Evolutionary conservation across 2,797 vertebrate species (phyloP).

Genomic region (Gouania willdenowi): DNA sequence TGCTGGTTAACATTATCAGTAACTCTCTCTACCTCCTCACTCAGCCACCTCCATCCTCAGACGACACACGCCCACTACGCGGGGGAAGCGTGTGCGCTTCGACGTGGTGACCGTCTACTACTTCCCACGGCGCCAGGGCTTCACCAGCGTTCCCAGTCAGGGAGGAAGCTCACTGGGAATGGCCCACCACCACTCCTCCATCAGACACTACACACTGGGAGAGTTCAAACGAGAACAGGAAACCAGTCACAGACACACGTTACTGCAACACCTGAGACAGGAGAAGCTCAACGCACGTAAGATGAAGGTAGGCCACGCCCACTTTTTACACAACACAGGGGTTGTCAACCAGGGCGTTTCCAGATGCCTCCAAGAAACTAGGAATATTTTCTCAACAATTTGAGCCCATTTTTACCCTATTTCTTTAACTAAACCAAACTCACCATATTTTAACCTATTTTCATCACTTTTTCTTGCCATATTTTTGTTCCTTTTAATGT

Average conservation of each 20-base stretch:
- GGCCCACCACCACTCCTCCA: slow-evolving; percentile 89
- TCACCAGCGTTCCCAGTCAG: slow-evolving; percentile 95
- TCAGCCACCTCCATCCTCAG: slow-evolving; percentile 94
- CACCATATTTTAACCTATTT: too few species aligned
- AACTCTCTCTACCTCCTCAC: background rate
- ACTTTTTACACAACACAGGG: too few species aligned
- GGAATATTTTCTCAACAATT: too few species aligned
- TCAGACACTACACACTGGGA: slow-evolving; percentile 88
- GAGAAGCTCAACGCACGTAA: slow-evolving; percentile 94
- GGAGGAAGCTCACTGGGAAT: slow-evolving; percentile 95
- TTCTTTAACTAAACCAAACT: too few species aligned
- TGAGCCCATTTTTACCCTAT: too few species aligned
- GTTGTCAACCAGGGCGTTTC: too few species aligned
- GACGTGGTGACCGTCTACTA: slow-evolving; percentile 95
- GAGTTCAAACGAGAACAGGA: slow-evolving; percentile 93
- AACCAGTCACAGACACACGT: slow-evolving; percentile 83
- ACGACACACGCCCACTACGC: slow-evolving; percentile 81
- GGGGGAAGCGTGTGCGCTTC: slow-evolving; percentile 88
- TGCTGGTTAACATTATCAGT: too few species aligned
- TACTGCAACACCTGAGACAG: slow-evolving; percentile 90
- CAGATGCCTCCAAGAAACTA: too few species aligned
- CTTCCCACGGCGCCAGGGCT: slow-evolving; percentile 91
- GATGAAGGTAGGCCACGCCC: slow-evolving; percentile 87
- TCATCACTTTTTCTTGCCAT: too few species aligned
- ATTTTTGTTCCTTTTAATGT: too few species aligned